A percentile compares a stretch with the other conserved stretches of the same genome.
phyloP scores from a whole-genome alignment of 2,888 invertebrate species.

The Ecliptopera silaceata region DNA sequence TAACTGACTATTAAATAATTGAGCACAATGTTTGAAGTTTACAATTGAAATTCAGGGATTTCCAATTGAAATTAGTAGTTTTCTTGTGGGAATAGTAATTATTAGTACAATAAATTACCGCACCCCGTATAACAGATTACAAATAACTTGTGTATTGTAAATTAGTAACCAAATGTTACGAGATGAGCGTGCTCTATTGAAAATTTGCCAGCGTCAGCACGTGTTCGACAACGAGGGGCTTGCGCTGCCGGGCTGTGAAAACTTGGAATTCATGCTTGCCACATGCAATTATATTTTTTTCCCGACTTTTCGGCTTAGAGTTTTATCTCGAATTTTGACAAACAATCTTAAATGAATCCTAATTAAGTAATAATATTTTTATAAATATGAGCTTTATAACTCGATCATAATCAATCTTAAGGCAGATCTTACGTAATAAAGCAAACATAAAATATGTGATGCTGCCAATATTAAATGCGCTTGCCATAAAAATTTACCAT shows the following conservation, averaged over 20 bases:
- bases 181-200: constrained; percentile 10
- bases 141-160: not conserved
- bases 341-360: too few species aligned
- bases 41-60: not conserved
- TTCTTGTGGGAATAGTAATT: not conserved
- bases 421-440: too few species aligned
- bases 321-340: too few species aligned
- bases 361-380: too few species aligned
- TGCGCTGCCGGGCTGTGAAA: not conserved
- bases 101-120: not conserved
- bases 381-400: too few species aligned
- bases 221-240: constrained; percentile 17
- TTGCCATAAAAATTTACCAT: too few species aligned
- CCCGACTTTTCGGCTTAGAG: constrained; percentile 5
- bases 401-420: too few species aligned
- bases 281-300: not conserved
- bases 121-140: not conserved
- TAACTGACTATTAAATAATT: not conserved
- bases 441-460: too few species aligned
- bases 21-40: not conserved
- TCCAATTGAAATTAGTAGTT: not conserved
- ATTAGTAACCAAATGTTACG: too few species aligned
- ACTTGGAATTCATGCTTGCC: constrained; percentile 14
- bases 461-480: too few species aligned
- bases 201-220: constrained; percentile 23